Evolutionary conservation across 1,140 invertebrate species (phyloP).

Genomic region (Idris sp.): DNA sequence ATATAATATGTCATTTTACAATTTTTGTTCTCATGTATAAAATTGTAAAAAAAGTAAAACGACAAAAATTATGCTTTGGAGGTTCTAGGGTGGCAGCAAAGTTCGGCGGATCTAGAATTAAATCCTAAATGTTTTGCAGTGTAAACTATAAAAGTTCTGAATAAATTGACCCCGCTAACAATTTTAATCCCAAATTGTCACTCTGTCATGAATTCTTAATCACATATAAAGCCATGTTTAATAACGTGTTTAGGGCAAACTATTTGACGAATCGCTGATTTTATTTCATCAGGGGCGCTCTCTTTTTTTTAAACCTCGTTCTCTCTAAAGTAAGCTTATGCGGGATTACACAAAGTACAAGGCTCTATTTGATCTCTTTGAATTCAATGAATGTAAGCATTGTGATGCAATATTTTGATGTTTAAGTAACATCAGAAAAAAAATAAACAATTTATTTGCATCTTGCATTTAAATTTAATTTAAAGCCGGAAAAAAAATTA

Average conservation of each 20-base stretch:
- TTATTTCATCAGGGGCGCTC: constrained; percentile 37
- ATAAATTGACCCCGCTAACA: too few relatives aligned
- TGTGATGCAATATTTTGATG: constrained; percentile 38
- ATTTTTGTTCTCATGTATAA: too few relatives aligned
- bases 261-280: constrained; percentile 54
- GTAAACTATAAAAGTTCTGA: too few relatives aligned
- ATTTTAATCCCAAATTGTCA: constrained; percentile 49
- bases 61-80: too few relatives aligned
- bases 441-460: constrained; percentile 20
- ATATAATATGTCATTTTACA: too few relatives aligned
- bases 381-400: constrained; percentile 37
- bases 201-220: constrained; percentile 60
- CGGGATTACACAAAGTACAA: constrained; percentile 55
- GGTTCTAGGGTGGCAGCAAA: too few relatives aligned
- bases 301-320: constrained; percentile 32
- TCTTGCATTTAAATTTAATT: too few relatives aligned
- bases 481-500: too few relatives aligned
- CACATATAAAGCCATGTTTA: constrained; percentile 63
- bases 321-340: constrained; percentile 59
- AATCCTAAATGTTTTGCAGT: too few relatives aligned
- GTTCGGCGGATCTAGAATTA: too few relatives aligned
- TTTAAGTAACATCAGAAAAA: constrained; percentile 19
- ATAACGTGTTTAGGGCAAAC: constrained; percentile 48
- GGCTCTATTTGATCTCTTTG: constrained; percentile 58
- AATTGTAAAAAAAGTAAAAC: too few relatives aligned